Evolutionary conservation across 2,888 invertebrate genomes (phyloP), one percentile per base, ranked within the genome.

Genomic region (Agrotis ipsilon): DNA sequence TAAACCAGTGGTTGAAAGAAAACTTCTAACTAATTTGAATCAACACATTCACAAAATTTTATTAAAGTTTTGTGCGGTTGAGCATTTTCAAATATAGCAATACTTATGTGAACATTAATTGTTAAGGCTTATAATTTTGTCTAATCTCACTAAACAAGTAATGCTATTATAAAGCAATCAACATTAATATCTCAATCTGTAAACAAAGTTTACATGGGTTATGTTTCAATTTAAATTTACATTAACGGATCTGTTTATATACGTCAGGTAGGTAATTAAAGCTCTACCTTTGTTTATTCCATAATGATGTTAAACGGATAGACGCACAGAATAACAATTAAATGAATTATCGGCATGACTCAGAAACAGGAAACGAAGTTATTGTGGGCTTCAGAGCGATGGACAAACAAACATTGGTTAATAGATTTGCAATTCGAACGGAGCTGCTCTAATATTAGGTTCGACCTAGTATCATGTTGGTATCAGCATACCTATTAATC

Each of bases 401-500:
- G 19, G 46, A 45, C 51, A 73, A 78, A 64, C 63, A 64, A 55
- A 63, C 57, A 21, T 24, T 78, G 62, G 48, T 60, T 63, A 63
- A 68, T 73, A 77, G 68, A 73, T 77, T 78, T 57, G 55, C 54
- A 76, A 78, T 63, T 39, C 43, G 43, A 60, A 57, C 55, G 24
- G 66, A 65, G 48, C 60, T 48, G 46, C 5, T 67, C 62, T 66
- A 66, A 67, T 67, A 63, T 63, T 77, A 60, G 58, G 43, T 24
- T 64, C 24, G 60, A 61, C 60, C 65, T 65, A 59, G 46, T 52
- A 52, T 51, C 21, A 52, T 51, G 18, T 19, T 67, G n/a, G 0
- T 43, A 54, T 45, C 27, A 54, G 21, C 68, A 21, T 14, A 39
- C 19, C n/a, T n/a, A n/a, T n/a, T 18, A 55, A 55, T 27, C 24